These are phyloP conservation scores for Spisula solida DNA, from an alignment of 2,888 invertebrate genomes.

Conservation along the genomic window DNA sequence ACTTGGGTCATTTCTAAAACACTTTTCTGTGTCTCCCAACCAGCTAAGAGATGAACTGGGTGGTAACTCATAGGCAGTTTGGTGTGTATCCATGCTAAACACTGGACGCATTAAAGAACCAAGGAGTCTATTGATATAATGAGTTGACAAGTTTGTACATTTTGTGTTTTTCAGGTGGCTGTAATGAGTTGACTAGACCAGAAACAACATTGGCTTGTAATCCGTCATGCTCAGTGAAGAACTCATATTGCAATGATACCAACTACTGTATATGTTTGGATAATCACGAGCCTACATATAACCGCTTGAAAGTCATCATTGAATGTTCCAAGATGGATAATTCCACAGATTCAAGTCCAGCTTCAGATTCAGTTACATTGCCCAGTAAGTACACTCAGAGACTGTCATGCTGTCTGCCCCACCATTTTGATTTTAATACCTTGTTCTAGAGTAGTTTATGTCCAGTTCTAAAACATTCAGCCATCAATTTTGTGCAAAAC, in stretches of 20 bases:
- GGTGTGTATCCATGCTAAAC: too few relatives aligned
- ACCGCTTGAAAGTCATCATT: constrained; percentile 66
- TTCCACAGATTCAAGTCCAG: constrained; percentile 52
- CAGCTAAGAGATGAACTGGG: too few relatives aligned
- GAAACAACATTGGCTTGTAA: constrained; percentile 76
- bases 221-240: constrained; percentile 78
- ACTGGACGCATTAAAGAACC: too few relatives aligned
- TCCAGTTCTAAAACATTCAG: too few relatives aligned
- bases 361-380: constrained; percentile 65
- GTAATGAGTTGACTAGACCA: constrained; percentile 86
- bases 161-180: constrained; percentile 85
- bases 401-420: not conserved
- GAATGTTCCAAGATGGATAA: constrained; percentile 78
- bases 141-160: not conserved
- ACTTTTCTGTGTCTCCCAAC: too few relatives aligned
- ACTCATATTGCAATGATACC: constrained; percentile 80
- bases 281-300: constrained; percentile 74
- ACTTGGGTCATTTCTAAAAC: too few relatives aligned
- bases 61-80: too few relatives aligned
- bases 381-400: constrained; percentile 61
- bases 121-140: too few relatives aligned
- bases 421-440: too few relatives aligned
- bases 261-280: constrained; percentile 78
- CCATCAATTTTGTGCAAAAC: too few relatives aligned
- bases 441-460: too few relatives aligned